Conservation (phyloP, 2,888 invertebrate species). For the Brachyopa scutellaris region DNA sequence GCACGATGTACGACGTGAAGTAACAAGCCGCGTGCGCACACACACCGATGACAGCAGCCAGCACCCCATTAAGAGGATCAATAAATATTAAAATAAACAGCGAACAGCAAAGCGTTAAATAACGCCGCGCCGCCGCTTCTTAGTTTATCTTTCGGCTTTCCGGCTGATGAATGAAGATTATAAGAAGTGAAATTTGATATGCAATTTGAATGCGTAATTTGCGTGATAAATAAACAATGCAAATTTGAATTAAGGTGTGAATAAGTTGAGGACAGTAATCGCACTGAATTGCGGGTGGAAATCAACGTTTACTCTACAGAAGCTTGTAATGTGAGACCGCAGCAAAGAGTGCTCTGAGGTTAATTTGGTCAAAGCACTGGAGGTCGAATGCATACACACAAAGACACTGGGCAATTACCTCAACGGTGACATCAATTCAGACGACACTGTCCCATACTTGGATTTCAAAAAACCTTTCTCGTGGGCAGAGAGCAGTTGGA, state of each 20-base stretch:
- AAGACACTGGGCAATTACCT: no score
- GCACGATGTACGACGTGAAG: constrained; percentile 34
- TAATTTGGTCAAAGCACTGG: no score
- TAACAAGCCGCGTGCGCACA: constrained; percentile 40
- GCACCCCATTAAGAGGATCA: constrained; percentile 59
- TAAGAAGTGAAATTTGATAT: constrained; percentile 66
- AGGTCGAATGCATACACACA: no score
- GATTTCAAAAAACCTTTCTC: no score
- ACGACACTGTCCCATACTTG: no score
- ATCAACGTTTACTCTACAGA: no score
- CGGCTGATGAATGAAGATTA: constrained; percentile 58
- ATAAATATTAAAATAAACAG: constrained; percentile 69
- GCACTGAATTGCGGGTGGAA: no score
- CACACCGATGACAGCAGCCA: constrained; percentile 23
- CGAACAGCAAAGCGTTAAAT: constrained; percentile 4
- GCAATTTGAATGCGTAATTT: constrained; percentile 56
- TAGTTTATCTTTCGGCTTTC: constrained; percentile 53
- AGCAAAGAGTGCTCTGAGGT: no score
- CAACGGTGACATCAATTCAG: no score
- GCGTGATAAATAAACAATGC: constrained; percentile 68
- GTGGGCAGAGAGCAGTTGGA: no score
- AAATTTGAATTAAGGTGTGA: constrained; percentile 61
- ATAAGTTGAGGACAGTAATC: constrained; percentile 37
- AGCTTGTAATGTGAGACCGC: no score
- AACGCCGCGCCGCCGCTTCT: constrained; percentile 17